Conservation (phyloP, 2,888 invertebrate species). For the Cosmia trapezina region DNA sequence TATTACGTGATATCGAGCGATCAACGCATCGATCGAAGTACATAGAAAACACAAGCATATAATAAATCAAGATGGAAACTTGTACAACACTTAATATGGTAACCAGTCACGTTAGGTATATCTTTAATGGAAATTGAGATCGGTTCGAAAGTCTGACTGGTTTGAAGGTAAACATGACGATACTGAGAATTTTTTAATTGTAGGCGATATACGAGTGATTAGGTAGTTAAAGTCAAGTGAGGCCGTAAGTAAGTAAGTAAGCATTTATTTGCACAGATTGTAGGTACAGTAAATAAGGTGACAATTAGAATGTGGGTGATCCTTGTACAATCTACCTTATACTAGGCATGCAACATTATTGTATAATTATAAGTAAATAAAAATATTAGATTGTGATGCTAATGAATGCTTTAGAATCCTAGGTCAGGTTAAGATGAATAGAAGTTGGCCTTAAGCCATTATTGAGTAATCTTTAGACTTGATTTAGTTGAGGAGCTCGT, state of each 20-base stretch:
- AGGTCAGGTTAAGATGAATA: slow-evolving; percentile 23
- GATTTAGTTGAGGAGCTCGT: background rate
- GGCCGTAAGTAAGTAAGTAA: too few relatives aligned
- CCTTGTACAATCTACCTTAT: too few relatives aligned
- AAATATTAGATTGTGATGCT: too few relatives aligned
- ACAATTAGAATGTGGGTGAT: too few relatives aligned
- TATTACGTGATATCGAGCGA: slow-evolving; percentile 55
- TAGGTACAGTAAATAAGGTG: too few relatives aligned
- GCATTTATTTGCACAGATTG: too few relatives aligned
- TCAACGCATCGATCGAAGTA: slow-evolving; percentile 43
- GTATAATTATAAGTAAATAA: too few relatives aligned
- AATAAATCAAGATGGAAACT: slow-evolving; percentile 72
- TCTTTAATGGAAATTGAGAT: slow-evolving; percentile 50
- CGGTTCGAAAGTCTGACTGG: slow-evolving; percentile 51
- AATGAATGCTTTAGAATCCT: too few relatives aligned
- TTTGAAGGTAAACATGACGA: slow-evolving; percentile 37
- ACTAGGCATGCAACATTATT: too few relatives aligned
- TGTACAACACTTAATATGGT: slow-evolving; percentile 70
- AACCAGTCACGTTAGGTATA: slow-evolving; percentile 65
- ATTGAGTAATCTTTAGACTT: background rate
- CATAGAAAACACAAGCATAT: slow-evolving; percentile 64
- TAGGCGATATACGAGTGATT: slow-evolving; percentile 5
- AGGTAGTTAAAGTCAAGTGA: background rate
- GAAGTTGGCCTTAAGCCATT: slow-evolving; percentile 5
- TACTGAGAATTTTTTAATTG: slow-evolving; percentile 35